Base-by-base conservation (phyloP, 1,140 invertebrate species). In the Cydia strobilella region DNA sequence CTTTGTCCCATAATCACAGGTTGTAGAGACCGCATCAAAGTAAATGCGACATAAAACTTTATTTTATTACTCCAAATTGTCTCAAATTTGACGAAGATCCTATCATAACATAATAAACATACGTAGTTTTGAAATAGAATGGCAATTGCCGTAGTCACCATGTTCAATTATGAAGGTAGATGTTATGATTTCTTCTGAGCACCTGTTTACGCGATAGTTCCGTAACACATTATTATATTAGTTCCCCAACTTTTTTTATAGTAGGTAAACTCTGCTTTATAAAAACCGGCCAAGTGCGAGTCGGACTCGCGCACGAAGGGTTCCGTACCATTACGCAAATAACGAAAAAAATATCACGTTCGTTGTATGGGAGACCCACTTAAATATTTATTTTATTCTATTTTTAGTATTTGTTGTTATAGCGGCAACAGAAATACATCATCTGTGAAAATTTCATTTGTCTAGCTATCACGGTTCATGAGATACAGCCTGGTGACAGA, bases 51-150 rank as follows among this genome's bases (percentile, higher is more conserved):
- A 86, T 90, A 88, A 92, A 91, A 91, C 86, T 86, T 84, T 89
- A 87, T 90, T 91, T 92, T 92, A 91, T 91, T 91, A 84, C 88
- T 79, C 83, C 75, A 86, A 92, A 92, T 92, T 91, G 88, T 86
- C 88, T 90, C 85, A 87, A 89, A 90, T 91, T 92, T 89, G 90
- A 87, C 87, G 89, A 89, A 86, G 86, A 87, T 87, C 85, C 85
- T 84, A 83, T 86, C 82, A 82, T 74, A 39, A 69, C 82, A 82
- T 86, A 86, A 89, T 89, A 80, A 84, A 85, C 79, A 81, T 90
- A 81, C 77, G 86, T 69, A 69, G 27, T 86, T 79, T 78, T 72
- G 74, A 79, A 79, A 81, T 82, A 66, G 80, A 85, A 86, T 85
- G 77, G 78, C 65, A 69, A 35, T 69, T 69, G 35, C 9, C n/a